Conservation (phyloP, 2,888 invertebrate genomes). For the Ochropacha duplaris region DNA sequence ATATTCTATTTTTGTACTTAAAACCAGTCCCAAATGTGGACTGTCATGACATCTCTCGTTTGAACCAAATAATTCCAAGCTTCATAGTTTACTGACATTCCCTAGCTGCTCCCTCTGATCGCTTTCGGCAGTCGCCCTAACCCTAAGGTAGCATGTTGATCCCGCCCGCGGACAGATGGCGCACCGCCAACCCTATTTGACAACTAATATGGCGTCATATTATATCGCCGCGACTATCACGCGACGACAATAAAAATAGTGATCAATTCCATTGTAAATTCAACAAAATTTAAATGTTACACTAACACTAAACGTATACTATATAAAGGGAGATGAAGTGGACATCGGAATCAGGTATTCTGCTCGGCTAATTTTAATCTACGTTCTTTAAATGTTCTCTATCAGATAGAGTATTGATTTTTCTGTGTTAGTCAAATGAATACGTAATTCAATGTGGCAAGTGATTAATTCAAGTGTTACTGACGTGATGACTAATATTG, state of each 20-base stretch:
- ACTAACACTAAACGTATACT: background rate
- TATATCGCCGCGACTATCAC: constrained; percentile 39
- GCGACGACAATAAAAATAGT: constrained; percentile 43
- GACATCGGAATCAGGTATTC: constrained; percentile 38
- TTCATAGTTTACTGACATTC: constrained; percentile 23
- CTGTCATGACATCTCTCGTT: constrained; percentile 42
- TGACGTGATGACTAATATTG: background rate
- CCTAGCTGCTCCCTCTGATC: constrained; percentile 8
- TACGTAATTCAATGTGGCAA: constrained; percentile 15
- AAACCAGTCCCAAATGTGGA: constrained; percentile 26
- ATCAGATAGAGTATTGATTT: constrained; percentile 29
- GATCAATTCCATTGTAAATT: constrained; percentile 19
- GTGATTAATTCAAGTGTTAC: background rate
- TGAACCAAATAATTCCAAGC: constrained; percentile 29
- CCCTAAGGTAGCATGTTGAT: constrained; percentile 21
- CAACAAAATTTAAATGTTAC: constrained; percentile 4
- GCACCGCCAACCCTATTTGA: constrained; percentile 37
- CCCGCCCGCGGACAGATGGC: constrained; percentile 57
- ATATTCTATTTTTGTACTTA: background rate
- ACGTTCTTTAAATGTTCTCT: constrained; percentile 10
- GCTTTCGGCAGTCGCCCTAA: constrained; percentile 29
- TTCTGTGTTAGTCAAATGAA: constrained; percentile 20
- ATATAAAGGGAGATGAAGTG: constrained; percentile 25
- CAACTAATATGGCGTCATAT: constrained; percentile 34
- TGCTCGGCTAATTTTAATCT: constrained; percentile 4